These are phyloP conservation scores for Tauraco erythrolophus DNA, from an alignment of 2,113 vertebrate genomes.

Conservation along the genomic window DNA sequence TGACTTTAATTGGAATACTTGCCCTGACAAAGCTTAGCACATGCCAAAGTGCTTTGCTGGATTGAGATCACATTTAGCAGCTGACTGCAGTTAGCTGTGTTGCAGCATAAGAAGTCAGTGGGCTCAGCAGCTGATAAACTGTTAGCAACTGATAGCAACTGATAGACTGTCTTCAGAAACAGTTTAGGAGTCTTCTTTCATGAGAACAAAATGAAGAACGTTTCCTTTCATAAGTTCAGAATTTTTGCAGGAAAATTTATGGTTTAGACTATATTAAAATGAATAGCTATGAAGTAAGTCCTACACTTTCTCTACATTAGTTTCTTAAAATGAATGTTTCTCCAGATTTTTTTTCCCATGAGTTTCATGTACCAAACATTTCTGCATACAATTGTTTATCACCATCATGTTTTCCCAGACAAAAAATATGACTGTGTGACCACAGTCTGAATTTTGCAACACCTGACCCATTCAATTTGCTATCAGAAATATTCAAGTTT, in stretches of 20 bases:
- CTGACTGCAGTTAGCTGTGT: slow-evolving; percentile 21
- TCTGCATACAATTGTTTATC: not conserved
- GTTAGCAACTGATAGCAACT: not conserved
- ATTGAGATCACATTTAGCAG: slow-evolving; percentile 22
- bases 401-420: not conserved
- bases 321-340: not conserved
- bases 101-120: slow-evolving; percentile 4
- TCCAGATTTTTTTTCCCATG: not conserved
- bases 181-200: not conserved
- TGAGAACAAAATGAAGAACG: not conserved
- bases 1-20: not conserved
- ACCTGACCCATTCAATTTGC: not conserved
- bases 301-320: not conserved
- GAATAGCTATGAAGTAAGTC: not conserved
- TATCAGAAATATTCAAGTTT: not conserved
- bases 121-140: slow-evolving; percentile 3
- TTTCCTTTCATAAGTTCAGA: not conserved
- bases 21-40: not conserved
- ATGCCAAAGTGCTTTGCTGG: not conserved
- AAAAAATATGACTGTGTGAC: not conserved
- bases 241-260: not conserved
- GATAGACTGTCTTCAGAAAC: not conserved
- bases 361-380: not conserved
- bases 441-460: not conserved
- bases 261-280: not conserved